These are phyloP conservation scores for Lacerta viridis DNA, from an alignment of 2,797 vertebrate species.

Conservation along the genomic window DNA sequence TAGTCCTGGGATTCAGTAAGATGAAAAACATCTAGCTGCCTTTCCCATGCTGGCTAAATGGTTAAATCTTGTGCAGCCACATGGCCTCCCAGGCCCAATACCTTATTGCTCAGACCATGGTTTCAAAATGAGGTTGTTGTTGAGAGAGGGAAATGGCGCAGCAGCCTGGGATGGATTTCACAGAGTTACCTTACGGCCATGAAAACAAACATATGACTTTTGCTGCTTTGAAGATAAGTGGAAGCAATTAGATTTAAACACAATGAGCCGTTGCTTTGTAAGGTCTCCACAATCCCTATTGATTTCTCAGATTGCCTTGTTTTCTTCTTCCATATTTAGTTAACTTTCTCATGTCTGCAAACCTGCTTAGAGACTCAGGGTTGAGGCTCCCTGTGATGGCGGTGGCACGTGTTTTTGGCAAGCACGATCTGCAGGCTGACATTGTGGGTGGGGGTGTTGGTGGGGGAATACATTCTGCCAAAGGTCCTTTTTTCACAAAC, in stretches of 20 bases:
- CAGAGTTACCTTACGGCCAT: slow-evolving; percentile 4
- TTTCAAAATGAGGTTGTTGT: not conserved
- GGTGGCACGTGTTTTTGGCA: not conserved
- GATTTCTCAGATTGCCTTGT: slow-evolving; percentile 37
- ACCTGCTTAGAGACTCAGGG: slow-evolving; percentile 30
- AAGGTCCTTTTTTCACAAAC: slow-evolving; percentile 27
- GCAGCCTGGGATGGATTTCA: not conserved
- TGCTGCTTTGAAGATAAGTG: not conserved
- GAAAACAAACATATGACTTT: not conserved
- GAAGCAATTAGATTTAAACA: slow-evolving; percentile 50
- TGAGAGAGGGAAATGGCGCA: not conserved
- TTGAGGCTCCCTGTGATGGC: not conserved
- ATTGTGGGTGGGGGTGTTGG: not conserved
- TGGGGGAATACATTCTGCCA: not conserved
- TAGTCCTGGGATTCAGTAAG: not conserved
- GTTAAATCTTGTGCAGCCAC: not conserved
- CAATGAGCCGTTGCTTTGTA: slow-evolving; percentile 37
- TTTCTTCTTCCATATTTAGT: slow-evolving; percentile 37
- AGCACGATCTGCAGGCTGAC: not conserved
- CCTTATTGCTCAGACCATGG: not conserved
- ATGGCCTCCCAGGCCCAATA: not conserved
- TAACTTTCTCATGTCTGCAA: slow-evolving; percentile 16
- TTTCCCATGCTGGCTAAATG: not conserved
- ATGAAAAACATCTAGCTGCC: not conserved
- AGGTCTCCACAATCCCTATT: slow-evolving; percentile 15